These are phyloP conservation scores for Podarcis muralis DNA, from an alignment of 2,113 vertebrate genomes.

Conservation along the genomic window DNA sequence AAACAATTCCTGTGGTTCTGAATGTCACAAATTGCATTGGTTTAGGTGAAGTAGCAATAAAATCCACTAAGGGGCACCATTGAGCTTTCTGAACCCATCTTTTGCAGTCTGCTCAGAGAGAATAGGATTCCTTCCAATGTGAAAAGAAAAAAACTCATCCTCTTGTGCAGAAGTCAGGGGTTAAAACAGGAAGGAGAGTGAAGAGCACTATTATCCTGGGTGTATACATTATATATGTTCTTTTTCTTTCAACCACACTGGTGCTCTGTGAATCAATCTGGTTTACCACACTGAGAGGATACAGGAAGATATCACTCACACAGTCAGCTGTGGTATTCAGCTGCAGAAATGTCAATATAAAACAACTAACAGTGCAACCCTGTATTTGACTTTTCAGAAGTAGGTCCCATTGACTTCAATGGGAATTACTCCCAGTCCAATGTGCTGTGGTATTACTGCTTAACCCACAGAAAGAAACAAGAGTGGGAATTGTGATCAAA, in stretches of 20 bases:
- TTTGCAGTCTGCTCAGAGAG: background rate
- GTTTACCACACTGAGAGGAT: background rate
- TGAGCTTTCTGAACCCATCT: slow-evolving; percentile 5
- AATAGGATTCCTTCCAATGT: background rate
- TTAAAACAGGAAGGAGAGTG: no score
- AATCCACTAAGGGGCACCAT: slow-evolving; percentile 22
- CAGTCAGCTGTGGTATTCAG: background rate
- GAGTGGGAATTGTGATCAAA: background rate
- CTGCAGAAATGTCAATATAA: rapidly evolving
- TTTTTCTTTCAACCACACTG: rapidly evolving
- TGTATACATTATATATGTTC: rapidly evolving
- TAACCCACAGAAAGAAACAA: background rate
- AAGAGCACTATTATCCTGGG: background rate
- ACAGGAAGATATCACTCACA: background rate
- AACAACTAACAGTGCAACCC: background rate
- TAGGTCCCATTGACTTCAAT: background rate
- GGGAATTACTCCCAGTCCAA: background rate
- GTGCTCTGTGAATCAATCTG: background rate
- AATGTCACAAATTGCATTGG: background rate
- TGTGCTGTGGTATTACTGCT: background rate
- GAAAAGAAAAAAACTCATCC: background rate
- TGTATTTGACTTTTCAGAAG: background rate
- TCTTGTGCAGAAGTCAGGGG: background rate
- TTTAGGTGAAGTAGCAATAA: background rate
- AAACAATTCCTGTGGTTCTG: background rate